Conservation (phyloP, 1,140 invertebrate species). For the Pararge aegeria region DNA sequence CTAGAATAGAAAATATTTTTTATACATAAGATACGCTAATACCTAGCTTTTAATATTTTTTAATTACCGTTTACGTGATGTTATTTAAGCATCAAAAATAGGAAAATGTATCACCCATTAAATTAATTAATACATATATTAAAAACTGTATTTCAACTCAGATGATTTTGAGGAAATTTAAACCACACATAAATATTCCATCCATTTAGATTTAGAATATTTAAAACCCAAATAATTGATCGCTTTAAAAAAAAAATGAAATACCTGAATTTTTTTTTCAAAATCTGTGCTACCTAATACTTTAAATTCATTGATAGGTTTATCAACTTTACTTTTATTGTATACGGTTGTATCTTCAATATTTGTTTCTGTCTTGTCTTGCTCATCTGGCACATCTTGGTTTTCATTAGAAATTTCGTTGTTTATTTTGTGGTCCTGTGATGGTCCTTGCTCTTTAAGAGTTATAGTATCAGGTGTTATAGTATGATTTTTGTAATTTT, state of each 20-base stretch:
- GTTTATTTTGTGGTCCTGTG: conserved; percentile 9
- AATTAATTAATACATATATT: too few relatives aligned
- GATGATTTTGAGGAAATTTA: too few relatives aligned
- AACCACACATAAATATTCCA: too few relatives aligned
- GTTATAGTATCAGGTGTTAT: conserved; percentile 49
- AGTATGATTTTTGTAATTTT: conserved; percentile 38
- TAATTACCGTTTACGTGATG: too few relatives aligned
- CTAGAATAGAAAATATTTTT: conserved; percentile 36
- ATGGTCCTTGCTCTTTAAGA: conserved; percentile 31
- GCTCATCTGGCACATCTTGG: conserved; percentile 3
- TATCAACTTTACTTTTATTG: conserved; percentile 29
- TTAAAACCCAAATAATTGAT: too few relatives aligned
- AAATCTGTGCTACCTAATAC: conserved; percentile 76
- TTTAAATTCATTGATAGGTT: conserved; percentile 65
- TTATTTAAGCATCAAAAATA: neutral
- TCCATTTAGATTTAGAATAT: too few relatives aligned
- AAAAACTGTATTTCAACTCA: too few relatives aligned
- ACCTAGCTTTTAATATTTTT: too few relatives aligned
- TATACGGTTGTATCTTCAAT: conserved; percentile 10
- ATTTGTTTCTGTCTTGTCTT: conserved; percentile 22
- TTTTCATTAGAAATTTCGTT: conserved; percentile 16
- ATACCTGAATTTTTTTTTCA: conserved; percentile 74
- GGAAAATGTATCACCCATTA: too few relatives aligned
- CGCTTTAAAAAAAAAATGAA: too few relatives aligned
- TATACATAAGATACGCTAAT: neutral